Evolutionary conservation across 2,888 invertebrate genomes (phyloP).

Genomic region (Pachymerium ferrugineum): DNA sequence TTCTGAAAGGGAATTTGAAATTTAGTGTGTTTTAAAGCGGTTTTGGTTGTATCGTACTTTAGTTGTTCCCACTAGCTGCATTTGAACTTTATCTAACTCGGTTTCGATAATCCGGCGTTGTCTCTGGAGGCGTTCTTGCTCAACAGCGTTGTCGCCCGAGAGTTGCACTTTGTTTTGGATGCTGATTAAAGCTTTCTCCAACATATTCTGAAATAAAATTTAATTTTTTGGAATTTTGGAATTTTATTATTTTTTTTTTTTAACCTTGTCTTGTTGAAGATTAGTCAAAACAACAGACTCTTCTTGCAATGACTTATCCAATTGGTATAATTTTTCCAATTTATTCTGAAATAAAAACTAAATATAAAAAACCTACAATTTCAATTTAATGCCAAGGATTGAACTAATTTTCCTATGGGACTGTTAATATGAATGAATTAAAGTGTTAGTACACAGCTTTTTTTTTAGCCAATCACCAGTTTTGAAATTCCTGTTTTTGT

Average conservation of each 20-base stretch:
- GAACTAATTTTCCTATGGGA: no score
- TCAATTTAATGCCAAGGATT: no score
- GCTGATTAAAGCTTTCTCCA: constrained; percentile 63
- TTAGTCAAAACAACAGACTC: constrained; percentile 67
- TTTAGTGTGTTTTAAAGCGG: background rate
- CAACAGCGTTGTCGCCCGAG: constrained; percentile 44
- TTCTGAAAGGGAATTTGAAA: constrained; percentile 53
- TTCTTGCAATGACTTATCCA: constrained; percentile 67
- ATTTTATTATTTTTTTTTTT: background rate
- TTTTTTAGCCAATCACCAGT: no score
- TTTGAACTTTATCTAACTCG: constrained; percentile 75
- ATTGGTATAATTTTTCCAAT: constrained; percentile 69
- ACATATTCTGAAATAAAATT: constrained; percentile 54
- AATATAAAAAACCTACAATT: background rate
- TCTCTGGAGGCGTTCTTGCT: constrained; percentile 61
- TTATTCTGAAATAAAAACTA: constrained; percentile 54
- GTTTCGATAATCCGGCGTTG: constrained; percentile 67
- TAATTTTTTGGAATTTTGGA: background rate
- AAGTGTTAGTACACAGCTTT: no score
- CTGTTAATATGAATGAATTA: no score
- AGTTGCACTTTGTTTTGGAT: constrained; percentile 49
- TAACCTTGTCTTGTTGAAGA: constrained; percentile 66
- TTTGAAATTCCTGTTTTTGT: constrained; percentile 1
- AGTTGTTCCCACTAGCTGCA: constrained; percentile 82
- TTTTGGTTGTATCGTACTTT: constrained; percentile 59